These are phyloP conservation scores for Amblyopsis hoosieri DNA, from an alignment of 2,797 vertebrate genomes.

Conservation along the genomic window DNA sequence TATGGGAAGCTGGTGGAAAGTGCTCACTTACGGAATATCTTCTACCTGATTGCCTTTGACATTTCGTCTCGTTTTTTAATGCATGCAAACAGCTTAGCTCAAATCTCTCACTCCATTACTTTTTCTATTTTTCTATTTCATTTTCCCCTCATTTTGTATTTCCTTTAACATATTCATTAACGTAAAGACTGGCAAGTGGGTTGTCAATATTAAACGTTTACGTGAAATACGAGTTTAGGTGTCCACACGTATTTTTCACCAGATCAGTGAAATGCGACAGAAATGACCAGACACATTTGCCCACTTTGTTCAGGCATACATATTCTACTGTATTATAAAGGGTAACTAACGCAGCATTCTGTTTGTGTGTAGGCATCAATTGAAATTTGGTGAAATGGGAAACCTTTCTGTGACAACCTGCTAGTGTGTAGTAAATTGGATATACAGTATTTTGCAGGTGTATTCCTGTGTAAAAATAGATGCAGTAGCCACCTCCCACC, in stretches of 20 bases:
- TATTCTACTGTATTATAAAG: slow-evolving; percentile 7
- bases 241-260: too few relatives aligned
- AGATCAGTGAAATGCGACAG: slow-evolving; percentile 7
- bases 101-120: slow-evolving; percentile 20
- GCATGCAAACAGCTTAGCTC: slow-evolving; percentile 22
- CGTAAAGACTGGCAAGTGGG: too few relatives aligned
- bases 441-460: slow-evolving; percentile 16
- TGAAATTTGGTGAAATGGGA: slow-evolving; percentile 40
- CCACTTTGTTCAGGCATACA: slow-evolving; percentile 16
- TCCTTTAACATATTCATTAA: slow-evolving; percentile 15
- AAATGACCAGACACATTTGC: slow-evolving; percentile 1
- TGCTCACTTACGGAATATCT: slow-evolving; percentile 76
- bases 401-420: slow-evolving; percentile 48
- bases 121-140: neutral
- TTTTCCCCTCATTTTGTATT: slow-evolving; percentile 7
- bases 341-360: slow-evolving; percentile 11
- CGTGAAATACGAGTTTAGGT: too few relatives aligned
- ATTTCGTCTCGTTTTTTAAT: slow-evolving; percentile 70
- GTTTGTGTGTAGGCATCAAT: slow-evolving; percentile 28
- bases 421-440: slow-evolving; percentile 42
- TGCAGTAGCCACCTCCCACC: slow-evolving; percentile 6
- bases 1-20: slow-evolving; percentile 75
- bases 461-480: slow-evolving; percentile 21
- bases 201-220: too few relatives aligned
- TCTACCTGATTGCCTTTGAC: slow-evolving; percentile 80